Base-by-base conservation (phyloP, 2,888 invertebrate species). In the Scrobipalpa costella region DNA sequence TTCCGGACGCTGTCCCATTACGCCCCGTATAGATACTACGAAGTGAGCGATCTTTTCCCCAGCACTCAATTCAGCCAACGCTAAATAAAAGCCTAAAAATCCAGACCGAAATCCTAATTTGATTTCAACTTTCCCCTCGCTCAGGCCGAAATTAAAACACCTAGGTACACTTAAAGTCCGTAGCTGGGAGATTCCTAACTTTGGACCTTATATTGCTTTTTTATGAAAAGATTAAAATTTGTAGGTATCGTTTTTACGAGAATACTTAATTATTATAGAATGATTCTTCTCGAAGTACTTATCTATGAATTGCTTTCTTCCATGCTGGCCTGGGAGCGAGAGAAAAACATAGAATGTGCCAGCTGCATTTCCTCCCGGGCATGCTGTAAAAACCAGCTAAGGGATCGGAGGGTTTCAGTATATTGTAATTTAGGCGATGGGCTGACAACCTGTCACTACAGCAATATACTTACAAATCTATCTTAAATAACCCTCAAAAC, bases 111-210 rank as follows among this genome's bases (percentile, higher is more conserved):
- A 52, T 52, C 50, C 50, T 27, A 52, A 52, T 52, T 52, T 52
- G 27, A 52, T 52, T 52, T 11, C 27, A 52, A 52, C 21, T 52
- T 52, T 52, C 50, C 21, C 50, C 21, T 52, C 50, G 50, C 50
- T 13, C 21, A 17, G 9, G 11, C 27, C 27, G 21, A 52, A 52
- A 52, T 52, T 52, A 52, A 52, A 52, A 52, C 50, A 52, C 27
- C 50, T 52, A n/a, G n/a, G n/a, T n/a, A 52, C 50, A 13, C 50
- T 21, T 2, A 21, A 49, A 52, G 50, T 19, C 19, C 19, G 21
- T 8, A 49, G 49, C 49, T 19, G 17, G 9, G 49, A 8, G 17
- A 49, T 15, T 44, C 40, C 15, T 44, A 44, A 44, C 15, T 44
- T 44, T 44, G 44, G n/a, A 15, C 44, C 44, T 44, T 7, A 44